Evolutionary conservation across 2,888 invertebrate genomes (phyloP), one percentile per base, ranked within the genome.

Genomic region (Octodonta nipae): DNA sequence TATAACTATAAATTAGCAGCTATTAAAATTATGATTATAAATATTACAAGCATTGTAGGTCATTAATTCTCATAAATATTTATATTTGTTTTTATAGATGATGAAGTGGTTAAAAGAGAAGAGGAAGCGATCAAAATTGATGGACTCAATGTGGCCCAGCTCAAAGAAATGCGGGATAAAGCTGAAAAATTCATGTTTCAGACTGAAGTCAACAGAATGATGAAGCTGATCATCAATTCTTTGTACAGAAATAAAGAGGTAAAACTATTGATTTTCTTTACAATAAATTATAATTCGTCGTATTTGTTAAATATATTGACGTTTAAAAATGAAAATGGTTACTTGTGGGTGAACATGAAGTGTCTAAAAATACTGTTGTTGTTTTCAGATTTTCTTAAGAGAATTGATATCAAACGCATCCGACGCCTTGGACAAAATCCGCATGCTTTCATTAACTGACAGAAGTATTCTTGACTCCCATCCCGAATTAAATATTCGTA

Each of bases 221-320:
- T 98, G 98, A 99, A 98, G 64, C 75, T 98, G 37, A 98, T 98
- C 63, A 99, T 99, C 60, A 99, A 99, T 67, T 98, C 98, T 5
- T 70, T 98, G 5, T 98, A 98, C 66, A 77, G 92, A 51, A 98
- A 99, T 64, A 98, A 98, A 66, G 98, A 99, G 70, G 84, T 81
- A 54, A 47, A n/a, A n/a, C n/a, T n/a, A n/a, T n/a, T n/a, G n/a
- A n/a, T n/a, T n/a, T n/a, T n/a, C n/a, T n/a, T n/a, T n/a, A n/a
- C n/a, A n/a, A n/a, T n/a, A n/a, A n/a, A n/a, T n/a, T n/a, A n/a
- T n/a, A n/a, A n/a, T n/a, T n/a, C n/a, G n/a, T n/a, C n/a, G n/a
- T n/a, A n/a, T n/a, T n/a, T n/a, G n/a, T n/a, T n/a, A n/a, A n/a
- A n/a, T n/a, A n/a, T n/a, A n/a, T n/a, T n/a, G n/a, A n/a, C n/a